A percentile compares a stretch with the other conserved stretches of the same genome.
Conservation (phyloP, 2,888 invertebrate genomes). For the Drosophila melanocephala region DNA sequence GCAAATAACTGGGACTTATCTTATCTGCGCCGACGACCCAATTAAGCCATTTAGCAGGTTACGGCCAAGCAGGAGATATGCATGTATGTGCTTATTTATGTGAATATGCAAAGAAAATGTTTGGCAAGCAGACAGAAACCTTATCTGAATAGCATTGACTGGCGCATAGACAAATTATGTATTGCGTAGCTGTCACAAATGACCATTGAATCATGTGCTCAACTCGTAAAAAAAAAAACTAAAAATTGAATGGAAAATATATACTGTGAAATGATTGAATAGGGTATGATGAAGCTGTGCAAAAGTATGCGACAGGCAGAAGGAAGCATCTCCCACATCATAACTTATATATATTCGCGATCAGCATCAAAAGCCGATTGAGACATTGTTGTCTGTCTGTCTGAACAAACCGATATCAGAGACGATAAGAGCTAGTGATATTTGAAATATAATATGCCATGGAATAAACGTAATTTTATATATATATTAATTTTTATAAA, state of each 20-base stretch:
- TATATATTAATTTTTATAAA: too few relatives aligned
- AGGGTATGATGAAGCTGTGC: background rate
- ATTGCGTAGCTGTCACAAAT: conserved; percentile 62
- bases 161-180: conserved; percentile 72
- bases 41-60: conserved; percentile 42
- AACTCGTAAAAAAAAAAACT: conserved; percentile 4
- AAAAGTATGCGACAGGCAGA: background rate
- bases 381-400: background rate
- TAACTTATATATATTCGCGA: background rate
- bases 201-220: conserved; percentile 61
- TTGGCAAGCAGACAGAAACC: conserved; percentile 28
- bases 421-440: background rate
- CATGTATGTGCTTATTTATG: background rate
- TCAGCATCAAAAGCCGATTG: background rate
- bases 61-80: background rate
- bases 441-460: background rate
- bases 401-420: background rate
- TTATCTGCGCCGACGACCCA: conserved; percentile 57
- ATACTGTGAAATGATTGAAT: background rate
- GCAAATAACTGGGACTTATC: conserved; percentile 53
- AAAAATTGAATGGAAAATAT: too few relatives aligned
- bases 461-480: background rate
- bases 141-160: conserved; percentile 38
- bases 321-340: background rate
- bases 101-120: conserved; percentile 11